Base-by-base conservation (phyloP, 1,140 invertebrate species). In the Drosophila varians region DNA sequence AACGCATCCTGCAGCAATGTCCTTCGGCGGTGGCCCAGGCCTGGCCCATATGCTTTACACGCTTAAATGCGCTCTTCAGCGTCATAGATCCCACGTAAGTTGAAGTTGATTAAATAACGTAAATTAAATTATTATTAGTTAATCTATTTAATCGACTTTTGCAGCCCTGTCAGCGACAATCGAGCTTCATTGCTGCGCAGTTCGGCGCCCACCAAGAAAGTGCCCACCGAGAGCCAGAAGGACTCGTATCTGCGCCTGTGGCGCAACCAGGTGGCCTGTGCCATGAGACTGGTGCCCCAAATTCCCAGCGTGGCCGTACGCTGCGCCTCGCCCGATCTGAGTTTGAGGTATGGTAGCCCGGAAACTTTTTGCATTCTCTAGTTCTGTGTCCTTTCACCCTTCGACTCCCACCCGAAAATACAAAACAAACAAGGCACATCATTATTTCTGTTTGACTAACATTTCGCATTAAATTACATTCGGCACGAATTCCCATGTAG, bases 181-280 rank as follows among this genome's bases (percentile, higher is more conserved):
- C 94, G 98, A 78, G 97, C 98, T 1, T 99, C 98, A 0, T 93
- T 99, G 6, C 92, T 99, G 25, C 91, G 97, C 90, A 94, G 95
- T 90, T 94, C 95, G 89, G 93, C 96, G 56, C 92, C 94, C 71
- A 92, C 97, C 53, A 93, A 96, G 91, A 76, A 98, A 98, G 90
- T 96, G 96, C 89, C 90, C 73, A 91, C 90, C 62, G 90, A 91
- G 55, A 23, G 94, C 96, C 34, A 98, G 96, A 90, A 97, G 76
- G 98, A 99, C 90, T 94, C 97, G 38, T 98, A 99, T 91, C 95
- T 99, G 92, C 88, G 84, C 46, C 60, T 99, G 0, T 99, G 98
- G 98, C 96, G 98, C 86, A 99, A 99, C 92, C 99, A 99, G 92
- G 94, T 98, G 48, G 96, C 97, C 8, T 96, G 98, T 92, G 97